Evolutionary conservation across 2,797 vertebrate species (phyloP), one percentile per base, ranked within the genome.

Genomic region (Hipposideros larvatus): DNA sequence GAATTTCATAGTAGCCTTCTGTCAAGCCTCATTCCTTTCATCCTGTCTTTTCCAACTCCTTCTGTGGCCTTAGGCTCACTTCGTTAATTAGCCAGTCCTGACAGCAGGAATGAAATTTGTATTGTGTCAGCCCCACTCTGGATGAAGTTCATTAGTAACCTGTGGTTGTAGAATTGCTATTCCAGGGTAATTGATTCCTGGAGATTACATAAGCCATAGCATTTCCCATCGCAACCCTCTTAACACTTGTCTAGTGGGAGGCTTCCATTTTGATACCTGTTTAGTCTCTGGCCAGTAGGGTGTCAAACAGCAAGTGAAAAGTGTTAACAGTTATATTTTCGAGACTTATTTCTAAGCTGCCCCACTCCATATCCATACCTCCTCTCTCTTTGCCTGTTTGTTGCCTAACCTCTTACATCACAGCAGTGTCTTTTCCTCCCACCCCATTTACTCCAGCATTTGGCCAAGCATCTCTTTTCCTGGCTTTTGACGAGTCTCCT

Each of bases 1-100:
- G 19, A 24, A 63, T 94, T 93, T 93, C 34, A 31, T 7, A 13
- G 16, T 55, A 22, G 65, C 13, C 92, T 94, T 95, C 80, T 97
- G 26, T 31, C 41, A 61, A 86, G 46, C 34, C 37, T 73, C 41
- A 57, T 93, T 87, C 10, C 21, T 84, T 66, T 63, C 65, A 53
- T n/a, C 16, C 7, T 63, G 28, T 74, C 57, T n/a, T 37, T 55
- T 63, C 16, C 11, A 83, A n/a, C 28, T 78, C 41, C 14, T 66
- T 82, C 37, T 85, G 24, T 63, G 55, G 65, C 18, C 46, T 61
- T 55, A 90, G 65, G 43, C 26, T 31, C 19, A 31, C 51, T 70
- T 8, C 24, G 14, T 91, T 82, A 83, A 66, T 79, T 63, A 75
- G 73, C 57, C 78, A 91, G 4, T 82, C 4, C 48, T 51, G 37